phyloP scores from a whole-genome alignment of 2,113 vertebrate species.

The Hypocryptadius cinnamomeus region DNA sequence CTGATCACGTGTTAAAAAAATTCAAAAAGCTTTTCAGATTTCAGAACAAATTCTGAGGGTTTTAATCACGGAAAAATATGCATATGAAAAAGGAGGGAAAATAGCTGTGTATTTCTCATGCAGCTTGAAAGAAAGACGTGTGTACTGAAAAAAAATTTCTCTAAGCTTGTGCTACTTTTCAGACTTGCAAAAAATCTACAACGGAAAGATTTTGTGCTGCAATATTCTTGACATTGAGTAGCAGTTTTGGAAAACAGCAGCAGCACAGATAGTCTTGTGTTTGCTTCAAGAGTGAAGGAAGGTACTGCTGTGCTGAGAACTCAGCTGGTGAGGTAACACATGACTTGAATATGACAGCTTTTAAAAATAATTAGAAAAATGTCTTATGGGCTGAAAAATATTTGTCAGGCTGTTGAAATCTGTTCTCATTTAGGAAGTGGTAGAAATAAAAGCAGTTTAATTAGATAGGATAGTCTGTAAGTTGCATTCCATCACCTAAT shows the following conservation, averaged over 20 bases:
- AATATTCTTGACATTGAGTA: not conserved
- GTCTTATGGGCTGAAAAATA: not conserved
- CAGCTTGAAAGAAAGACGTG: not conserved
- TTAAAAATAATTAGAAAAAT: not conserved
- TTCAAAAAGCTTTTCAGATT: not conserved
- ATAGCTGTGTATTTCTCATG: not conserved
- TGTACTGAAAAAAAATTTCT: not conserved
- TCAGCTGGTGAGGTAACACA: not conserved
- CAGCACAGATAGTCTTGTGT: not conserved
- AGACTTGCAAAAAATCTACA: not conserved
- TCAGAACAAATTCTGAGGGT: not conserved
- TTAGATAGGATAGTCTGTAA: not conserved
- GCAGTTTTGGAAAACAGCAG: not conserved
- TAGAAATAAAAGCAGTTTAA: not conserved
- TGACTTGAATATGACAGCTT: not conserved
- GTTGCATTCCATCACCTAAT: not conserved
- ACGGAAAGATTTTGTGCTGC: not conserved
- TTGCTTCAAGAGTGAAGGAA: not conserved
- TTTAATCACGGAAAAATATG: not conserved
- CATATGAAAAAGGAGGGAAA: not conserved
- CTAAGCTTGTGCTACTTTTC: not conserved
- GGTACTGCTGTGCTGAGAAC: not conserved
- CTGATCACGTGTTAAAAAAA: fast-evolving
- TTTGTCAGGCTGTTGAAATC: not conserved
- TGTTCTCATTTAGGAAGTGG: not conserved